Base-by-base conservation (phyloP, 2,797 vertebrate genomes). In the Cirrhinus mrigala region DNA sequence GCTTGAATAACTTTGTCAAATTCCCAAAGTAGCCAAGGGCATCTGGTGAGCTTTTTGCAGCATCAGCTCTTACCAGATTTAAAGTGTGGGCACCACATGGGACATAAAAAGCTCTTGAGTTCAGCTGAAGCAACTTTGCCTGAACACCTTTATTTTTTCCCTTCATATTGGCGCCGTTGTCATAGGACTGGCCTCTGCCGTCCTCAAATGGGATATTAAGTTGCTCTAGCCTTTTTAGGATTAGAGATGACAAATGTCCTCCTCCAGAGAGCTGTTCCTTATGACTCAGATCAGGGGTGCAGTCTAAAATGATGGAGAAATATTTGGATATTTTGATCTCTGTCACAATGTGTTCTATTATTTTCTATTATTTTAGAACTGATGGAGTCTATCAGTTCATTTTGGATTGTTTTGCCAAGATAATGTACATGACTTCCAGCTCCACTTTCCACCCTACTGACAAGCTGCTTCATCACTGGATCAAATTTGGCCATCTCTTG, bases 371-470 rank as follows among this genome's bases (percentile, higher is more conserved):
- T 87, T 82, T 79, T 86, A 33, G 46, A 9, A 24, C 70, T 78
- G 27, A 87, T 87, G n/a, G 11, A 83, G 75, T 81, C 71, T 50
- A 85, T 81, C 4, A 89, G 86, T 86, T 87, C 2, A 85, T 84
- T 87, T 86, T 87, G 76, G 7, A 87, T 83, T 27, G 0, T 88
- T 86, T 88, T 88, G 27, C 85, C 73, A 11, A 79, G 73, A 18
- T 82, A 84, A 54, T 29, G 33, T 37, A 4, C 4, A 4, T 37
- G 33, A 37, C 33, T 37, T 37, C 77, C 64, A 81, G 48, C 73
- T 86, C 78, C 84, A 79, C 86, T 82, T 89, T 87, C 73, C 33
- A 82, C 46, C 29, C 33, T 79, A 84, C 62, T 2, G 7, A 86
- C 81, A 73, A 84, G 83, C 58, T 86, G 64, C 58, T 79, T 89